Conservation (phyloP, 2,113 vertebrate genomes). For the Polyodon spathula region DNA sequence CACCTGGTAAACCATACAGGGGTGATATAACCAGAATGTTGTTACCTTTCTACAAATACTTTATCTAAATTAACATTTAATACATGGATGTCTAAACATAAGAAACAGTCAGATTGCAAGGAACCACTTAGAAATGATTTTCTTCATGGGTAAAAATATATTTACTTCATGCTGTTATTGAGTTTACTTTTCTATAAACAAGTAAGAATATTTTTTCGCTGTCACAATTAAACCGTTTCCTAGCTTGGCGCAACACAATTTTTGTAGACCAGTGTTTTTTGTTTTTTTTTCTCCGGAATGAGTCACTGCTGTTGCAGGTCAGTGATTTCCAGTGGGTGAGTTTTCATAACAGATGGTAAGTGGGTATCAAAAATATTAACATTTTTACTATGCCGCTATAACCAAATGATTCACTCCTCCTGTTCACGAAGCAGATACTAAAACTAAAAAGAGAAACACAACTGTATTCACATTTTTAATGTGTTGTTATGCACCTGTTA, state of each 20-base stretch:
- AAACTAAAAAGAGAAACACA: background rate
- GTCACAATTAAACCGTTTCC: slow-evolving; percentile 13
- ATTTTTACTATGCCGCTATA: slow-evolving; percentile 23
- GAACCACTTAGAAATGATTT: too few relatives aligned
- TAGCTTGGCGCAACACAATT: slow-evolving; percentile 33
- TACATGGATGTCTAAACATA: too few relatives aligned
- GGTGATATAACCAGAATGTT: too few relatives aligned
- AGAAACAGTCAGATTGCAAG: too few relatives aligned
- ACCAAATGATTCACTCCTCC: background rate
- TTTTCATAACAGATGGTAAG: slow-evolving; percentile 23
- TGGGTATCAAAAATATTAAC: slow-evolving; percentile 19
- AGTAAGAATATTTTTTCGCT: slow-evolving; percentile 6
- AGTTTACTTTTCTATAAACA: too few relatives aligned
- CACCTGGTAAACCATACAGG: too few relatives aligned
- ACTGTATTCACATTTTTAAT: background rate
- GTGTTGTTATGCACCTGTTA: background rate
- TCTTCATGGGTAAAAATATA: too few relatives aligned
- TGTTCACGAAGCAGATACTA: slow-evolving; percentile 8
- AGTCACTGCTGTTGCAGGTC: background rate
- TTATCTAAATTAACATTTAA: too few relatives aligned
- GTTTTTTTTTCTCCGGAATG: too few relatives aligned
- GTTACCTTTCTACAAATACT: too few relatives aligned
- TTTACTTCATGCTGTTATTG: too few relatives aligned
- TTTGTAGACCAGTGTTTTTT: slow-evolving; percentile 45
- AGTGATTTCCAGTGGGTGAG: slow-evolving; percentile 5